Evolutionary conservation across 2,888 invertebrate species (phyloP).

Genomic region (Phlogophora meticulosa): DNA sequence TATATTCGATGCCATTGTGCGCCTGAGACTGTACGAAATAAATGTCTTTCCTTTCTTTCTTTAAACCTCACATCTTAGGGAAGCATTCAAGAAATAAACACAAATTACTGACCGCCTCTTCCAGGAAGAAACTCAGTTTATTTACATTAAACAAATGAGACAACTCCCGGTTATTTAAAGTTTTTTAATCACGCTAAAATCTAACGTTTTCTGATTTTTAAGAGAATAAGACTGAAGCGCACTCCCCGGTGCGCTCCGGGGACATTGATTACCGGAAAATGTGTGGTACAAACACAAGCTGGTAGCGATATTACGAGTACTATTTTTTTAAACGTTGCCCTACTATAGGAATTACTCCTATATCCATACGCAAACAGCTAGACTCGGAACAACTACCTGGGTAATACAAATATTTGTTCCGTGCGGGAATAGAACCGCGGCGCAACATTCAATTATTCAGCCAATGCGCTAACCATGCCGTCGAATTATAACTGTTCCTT

Average conservation of each 20-base stretch:
- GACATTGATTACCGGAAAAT: conserved; percentile 59
- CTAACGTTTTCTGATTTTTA: conserved; percentile 48
- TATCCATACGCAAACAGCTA: no score
- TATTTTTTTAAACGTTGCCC: no score
- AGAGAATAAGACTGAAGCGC: conserved; percentile 49
- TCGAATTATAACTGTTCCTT: no score
- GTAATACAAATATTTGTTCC: no score
- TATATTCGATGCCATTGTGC: no score
- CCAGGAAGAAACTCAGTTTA: neutral
- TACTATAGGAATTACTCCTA: no score
- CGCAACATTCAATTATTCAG: no score
- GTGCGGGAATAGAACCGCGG: no score
- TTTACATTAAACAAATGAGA: conserved; percentile 25
- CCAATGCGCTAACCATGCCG: no score
- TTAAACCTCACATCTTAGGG: neutral
- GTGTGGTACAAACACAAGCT: conserved; percentile 29
- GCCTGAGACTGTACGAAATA: no score
- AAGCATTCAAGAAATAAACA: neutral
- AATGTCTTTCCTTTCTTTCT: no score
- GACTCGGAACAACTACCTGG: no score
- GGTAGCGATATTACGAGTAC: neutral
- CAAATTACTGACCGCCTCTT: neutral
- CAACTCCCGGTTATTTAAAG: conserved; percentile 32
- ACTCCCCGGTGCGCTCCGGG: conserved; percentile 39
- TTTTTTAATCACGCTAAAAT: conserved; percentile 64